phyloP scores from a whole-genome alignment of 1,140 invertebrate species.

The Sipha flava region DNA sequence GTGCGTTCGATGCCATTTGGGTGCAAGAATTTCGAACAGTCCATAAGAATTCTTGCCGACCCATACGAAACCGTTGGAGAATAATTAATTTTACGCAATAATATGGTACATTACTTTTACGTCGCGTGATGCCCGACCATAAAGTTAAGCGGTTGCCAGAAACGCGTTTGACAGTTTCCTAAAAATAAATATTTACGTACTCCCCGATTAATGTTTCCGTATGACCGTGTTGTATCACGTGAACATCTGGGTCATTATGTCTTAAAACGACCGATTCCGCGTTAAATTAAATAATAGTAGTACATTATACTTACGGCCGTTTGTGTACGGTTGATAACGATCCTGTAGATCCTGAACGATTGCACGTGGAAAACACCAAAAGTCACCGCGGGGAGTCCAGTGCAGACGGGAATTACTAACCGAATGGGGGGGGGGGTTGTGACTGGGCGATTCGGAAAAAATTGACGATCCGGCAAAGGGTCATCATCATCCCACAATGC shows the following conservation, averaged over 20 bases:
- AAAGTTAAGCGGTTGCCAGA: no score
- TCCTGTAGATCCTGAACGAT: not conserved
- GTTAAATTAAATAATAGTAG: not conserved
- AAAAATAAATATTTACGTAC: not conserved
- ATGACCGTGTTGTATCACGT: not conserved
- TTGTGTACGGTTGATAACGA: not conserved
- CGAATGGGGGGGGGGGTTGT: no score
- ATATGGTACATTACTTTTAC: no score
- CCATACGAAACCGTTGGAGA: no score
- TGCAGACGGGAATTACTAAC: not conserved
- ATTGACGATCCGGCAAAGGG: not conserved
- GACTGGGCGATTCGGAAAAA: no score
- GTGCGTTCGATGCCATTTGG: no score
- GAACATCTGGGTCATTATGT: not conserved
- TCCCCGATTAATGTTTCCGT: not conserved
- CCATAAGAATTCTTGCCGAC: no score
- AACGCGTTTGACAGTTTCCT: not conserved
- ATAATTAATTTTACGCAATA: no score
- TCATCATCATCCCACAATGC: not conserved
- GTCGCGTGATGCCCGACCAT: no score
- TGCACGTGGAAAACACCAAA: not conserved
- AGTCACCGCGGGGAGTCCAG: not conserved
- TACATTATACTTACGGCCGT: not conserved
- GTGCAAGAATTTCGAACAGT: no score
- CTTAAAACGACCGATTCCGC: not conserved